Base-by-base conservation (phyloP, 1,140 invertebrate genomes). In the Drosophila subpulchrella region DNA sequence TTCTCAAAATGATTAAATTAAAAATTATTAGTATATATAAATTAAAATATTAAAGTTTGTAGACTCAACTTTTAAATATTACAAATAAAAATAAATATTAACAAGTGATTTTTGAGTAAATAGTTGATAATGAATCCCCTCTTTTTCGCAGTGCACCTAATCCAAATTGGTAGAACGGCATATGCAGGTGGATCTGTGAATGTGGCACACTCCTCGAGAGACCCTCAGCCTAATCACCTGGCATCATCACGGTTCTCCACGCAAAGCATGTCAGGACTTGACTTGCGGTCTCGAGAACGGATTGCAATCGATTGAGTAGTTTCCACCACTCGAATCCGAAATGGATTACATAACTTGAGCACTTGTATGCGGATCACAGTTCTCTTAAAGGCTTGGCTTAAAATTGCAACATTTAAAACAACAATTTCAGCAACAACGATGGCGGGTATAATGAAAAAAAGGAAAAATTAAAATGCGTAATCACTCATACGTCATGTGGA, bases 171-270 rank as follows among this genome's bases (percentile, higher is more conserved):
- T 27, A 15, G 39, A 39, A 24, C 27, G 32, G 39, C 59, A 53
- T 39, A 38, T 27, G 13, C 53, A 15, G 27, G 39, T 54, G 61
- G 54, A 51, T 73, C 10, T 36, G 48, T 42, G 34, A 44, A 57
- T 74, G 47, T 75, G 59, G 73, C 54, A 67, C 73, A 63, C 58
- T 39, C 15, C 73, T 76, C 73, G 42, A 76, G 73, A 76, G 73
- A 30, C 72, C 73, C 72, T 76, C 44, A 75, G 72, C 72, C 72
- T 75, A 75, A 75, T 75, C 73, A 75, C 73, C 73, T 75, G 48
- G 60, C 71, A 63, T 54, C 73, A 63, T 48, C 38, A 60, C 70
- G 54, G 67, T 71, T 34, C 54, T 65, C 46, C 46, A 63, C 44
- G 59, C 27, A 60, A 65, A 75, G 51, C 71, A 75, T 75, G 72